Base-by-base conservation (phyloP, 2,113 vertebrate genomes). In the Grammomys dolichurus region DNA sequence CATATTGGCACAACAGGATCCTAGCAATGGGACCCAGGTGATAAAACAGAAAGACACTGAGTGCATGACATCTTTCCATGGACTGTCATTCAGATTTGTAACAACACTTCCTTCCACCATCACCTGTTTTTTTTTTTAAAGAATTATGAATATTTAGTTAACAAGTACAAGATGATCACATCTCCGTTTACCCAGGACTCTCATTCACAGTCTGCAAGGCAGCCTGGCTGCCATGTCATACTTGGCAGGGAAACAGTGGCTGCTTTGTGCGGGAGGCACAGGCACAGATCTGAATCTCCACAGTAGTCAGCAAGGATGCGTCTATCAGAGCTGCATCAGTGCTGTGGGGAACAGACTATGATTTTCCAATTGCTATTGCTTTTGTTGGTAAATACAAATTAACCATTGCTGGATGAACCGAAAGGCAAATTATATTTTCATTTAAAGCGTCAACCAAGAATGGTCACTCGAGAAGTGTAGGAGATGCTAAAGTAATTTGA, bases 351-450 rank as follows among this genome's bases (percentile, higher is more conserved):
- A 81, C 0, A 90, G 85, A 82, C 87, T 82, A 6, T 13, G 33
- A 86, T 56, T 95, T 76, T 82, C 14, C 67, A 73, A 77, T 16
- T n/a, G 76, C 92, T 56, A 67, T 40, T 54, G 58, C 28, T 67
- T 31, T 95, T 92, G 76, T 95, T 93, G 92, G 90, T 95, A 96
- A 97, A 96, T 93, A 97, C 51, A 77, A 96, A 87, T 92, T 36
- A 84, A 46, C 89, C 80, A 63, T 51, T 93, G 76, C n/a, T 81
- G 7, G 56, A 76, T 81, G 89, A 95, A 88, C 22, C 58, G 63
- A 88, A 94, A 95, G 12, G 73, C 80, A 94, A 78, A 92, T 84
- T 85, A 89, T 77, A 33, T 92, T 92, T 88, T 70, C 40, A 81
- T 70, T 84, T 46, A 67, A 31, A 48, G 5, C 70, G 48, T 40